These are phyloP conservation scores for Drosophila kepulauana DNA, from an alignment of 1,140 invertebrate species.

Conservation along the genomic window DNA sequence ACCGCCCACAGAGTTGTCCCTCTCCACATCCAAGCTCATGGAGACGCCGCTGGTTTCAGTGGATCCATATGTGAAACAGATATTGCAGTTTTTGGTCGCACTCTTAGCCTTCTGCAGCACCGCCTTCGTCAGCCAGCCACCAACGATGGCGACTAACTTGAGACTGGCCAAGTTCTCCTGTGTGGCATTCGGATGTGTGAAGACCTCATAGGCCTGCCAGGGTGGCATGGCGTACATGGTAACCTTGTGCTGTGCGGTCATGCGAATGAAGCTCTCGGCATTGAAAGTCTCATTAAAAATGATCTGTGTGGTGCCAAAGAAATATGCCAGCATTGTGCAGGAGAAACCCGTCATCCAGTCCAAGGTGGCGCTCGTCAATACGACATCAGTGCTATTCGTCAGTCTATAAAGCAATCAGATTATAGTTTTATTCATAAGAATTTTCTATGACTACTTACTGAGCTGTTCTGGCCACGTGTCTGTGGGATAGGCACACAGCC, in stretches of 20 bases:
- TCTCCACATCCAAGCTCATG: slow-evolving; percentile 34
- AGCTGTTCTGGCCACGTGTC: slow-evolving; percentile 30
- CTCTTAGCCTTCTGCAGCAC: slow-evolving; percentile 44
- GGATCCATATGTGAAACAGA: slow-evolving; percentile 65
- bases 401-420: slow-evolving; percentile 20
- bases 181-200: slow-evolving; percentile 48
- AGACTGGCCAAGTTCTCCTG: slow-evolving; percentile 42
- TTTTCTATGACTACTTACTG: slow-evolving; percentile 21
- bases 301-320: slow-evolving; percentile 47
- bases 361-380: slow-evolving; percentile 61
- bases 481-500: slow-evolving; percentile 89
- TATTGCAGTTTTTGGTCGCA: slow-evolving; percentile 25
- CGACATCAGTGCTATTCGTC: slow-evolving; percentile 38
- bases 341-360: slow-evolving; percentile 64
- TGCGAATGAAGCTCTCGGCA: slow-evolving; percentile 31
- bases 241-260: slow-evolving; percentile 59
- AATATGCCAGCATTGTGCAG: slow-evolving; percentile 49
- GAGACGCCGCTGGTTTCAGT: slow-evolving; percentile 58
- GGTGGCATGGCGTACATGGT: slow-evolving; percentile 56
- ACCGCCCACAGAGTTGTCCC: slow-evolving; percentile 56
- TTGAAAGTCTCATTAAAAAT: slow-evolving; percentile 59
- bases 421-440: not conserved
- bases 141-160: slow-evolving; percentile 34
- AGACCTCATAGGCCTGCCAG: slow-evolving; percentile 67
- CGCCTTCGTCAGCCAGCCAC: slow-evolving; percentile 47